Conservation (phyloP, 2,888 invertebrate genomes). For the Bedellia somnulentella region DNA sequence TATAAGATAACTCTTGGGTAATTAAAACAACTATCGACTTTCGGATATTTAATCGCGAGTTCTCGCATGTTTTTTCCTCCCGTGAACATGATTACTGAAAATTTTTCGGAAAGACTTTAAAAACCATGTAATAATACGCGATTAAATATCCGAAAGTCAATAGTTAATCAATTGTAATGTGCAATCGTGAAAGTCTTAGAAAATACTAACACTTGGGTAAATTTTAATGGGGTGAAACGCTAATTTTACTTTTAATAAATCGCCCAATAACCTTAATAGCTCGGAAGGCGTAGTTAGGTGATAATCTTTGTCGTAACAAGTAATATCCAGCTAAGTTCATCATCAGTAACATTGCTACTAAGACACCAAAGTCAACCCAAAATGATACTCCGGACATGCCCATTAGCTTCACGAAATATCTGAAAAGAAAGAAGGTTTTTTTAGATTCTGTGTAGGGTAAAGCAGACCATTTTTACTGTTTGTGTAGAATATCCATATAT, state of each 20-base stretch:
- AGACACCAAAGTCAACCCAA: slow-evolving; percentile 66
- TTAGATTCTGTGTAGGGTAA: neutral
- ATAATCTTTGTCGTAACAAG: slow-evolving; percentile 69
- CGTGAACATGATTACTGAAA: no score
- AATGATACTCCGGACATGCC: slow-evolving; percentile 73
- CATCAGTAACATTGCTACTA: slow-evolving; percentile 62
- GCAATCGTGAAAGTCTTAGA: no score
- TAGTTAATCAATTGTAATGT: no score
- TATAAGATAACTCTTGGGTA: no score
- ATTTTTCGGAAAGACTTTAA: no score
- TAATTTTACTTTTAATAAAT: slow-evolving; percentile 68
- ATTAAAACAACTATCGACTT: no score
- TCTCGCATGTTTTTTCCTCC: no score
- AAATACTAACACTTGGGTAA: no score
- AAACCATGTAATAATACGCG: no score
- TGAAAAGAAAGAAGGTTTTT: slow-evolving; percentile 16
- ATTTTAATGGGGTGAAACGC: slow-evolving; percentile 34
- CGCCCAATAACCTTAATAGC: slow-evolving; percentile 70
- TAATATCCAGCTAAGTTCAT: slow-evolving; percentile 73
- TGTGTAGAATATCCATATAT: no score
- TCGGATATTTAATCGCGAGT: no score
- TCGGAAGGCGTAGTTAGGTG: slow-evolving; percentile 70
- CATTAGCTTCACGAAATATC: slow-evolving; percentile 73
- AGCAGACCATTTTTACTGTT: neutral
- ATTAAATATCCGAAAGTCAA: no score